Conservation (phyloP, 2,888 invertebrate species). For the Diachrysia chrysitis region DNA sequence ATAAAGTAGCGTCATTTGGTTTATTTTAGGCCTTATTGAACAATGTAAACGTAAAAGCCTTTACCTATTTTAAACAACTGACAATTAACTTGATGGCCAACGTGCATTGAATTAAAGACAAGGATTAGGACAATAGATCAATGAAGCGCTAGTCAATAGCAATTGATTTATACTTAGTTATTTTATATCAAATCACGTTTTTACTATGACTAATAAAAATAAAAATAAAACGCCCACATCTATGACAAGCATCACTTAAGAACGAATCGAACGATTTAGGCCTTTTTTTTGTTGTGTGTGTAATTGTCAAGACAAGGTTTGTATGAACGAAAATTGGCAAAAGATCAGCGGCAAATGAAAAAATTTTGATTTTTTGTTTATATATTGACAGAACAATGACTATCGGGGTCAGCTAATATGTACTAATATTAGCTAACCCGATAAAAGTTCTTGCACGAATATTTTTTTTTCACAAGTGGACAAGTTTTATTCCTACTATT, state of each 20-base stretch:
- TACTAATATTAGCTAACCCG: too few relatives aligned
- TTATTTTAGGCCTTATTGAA: neutral
- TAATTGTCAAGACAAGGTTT: too few relatives aligned
- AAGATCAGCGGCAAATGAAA: too few relatives aligned
- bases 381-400: too few relatives aligned
- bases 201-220: neutral
- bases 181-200: neutral
- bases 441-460: too few relatives aligned
- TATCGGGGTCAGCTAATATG: too few relatives aligned
- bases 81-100: constrained; percentile 24
- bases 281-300: too few relatives aligned
- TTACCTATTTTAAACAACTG: constrained; percentile 17
- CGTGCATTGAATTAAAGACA: constrained; percentile 8
- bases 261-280: too few relatives aligned
- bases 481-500: neutral
- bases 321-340: too few relatives aligned
- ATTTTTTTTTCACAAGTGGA: neutral
- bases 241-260: too few relatives aligned
- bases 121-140: neutral
- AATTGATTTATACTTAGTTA: neutral
- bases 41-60: neutral
- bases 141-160: neutral
- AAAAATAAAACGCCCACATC: too few relatives aligned
- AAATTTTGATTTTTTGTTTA: too few relatives aligned
- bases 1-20: neutral